phyloP scores from a whole-genome alignment of 2,888 invertebrate species.

The Disparrhopalites patrizii region DNA sequence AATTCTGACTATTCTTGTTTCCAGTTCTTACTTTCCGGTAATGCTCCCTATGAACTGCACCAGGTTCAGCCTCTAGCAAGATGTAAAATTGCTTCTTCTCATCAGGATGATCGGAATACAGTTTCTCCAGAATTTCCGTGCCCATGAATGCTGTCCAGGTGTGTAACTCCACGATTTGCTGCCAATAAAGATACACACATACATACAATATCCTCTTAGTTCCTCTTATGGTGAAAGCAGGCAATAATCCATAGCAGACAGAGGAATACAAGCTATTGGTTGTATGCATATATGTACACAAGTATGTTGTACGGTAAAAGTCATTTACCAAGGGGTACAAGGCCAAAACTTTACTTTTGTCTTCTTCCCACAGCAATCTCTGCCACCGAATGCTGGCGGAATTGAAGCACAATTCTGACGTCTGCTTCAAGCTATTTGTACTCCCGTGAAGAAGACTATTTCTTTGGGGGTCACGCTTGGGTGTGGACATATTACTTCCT shows the following conservation, averaged over 20 bases:
- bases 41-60: conserved; percentile 22
- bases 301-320: background rate
- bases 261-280: too few species aligned
- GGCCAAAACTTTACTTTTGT: conserved; percentile 57
- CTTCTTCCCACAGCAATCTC: conserved; percentile 60
- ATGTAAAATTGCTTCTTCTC: conserved; percentile 34
- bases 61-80: conserved; percentile 43
- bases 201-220: background rate
- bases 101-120: background rate
- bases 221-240: background rate
- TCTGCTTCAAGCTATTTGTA: conserved; percentile 19
- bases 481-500: conserved; percentile 33
- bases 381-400: conserved; percentile 55
- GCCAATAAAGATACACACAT: background rate
- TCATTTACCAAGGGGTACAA: conserved; percentile 58
- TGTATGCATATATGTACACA: background rate
- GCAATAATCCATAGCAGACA: too few species aligned
- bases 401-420: conserved; percentile 50
- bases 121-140: background rate
- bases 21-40: conserved; percentile 4
- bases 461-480: conserved; percentile 13
- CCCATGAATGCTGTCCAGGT: conserved; percentile 43
- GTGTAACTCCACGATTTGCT: conserved; percentile 47
- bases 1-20: too few species aligned
- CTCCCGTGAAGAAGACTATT: background rate